Evolutionary conservation across 2,113 vertebrate species (phyloP), one percentile per base, ranked within the genome.

Genomic region (Mobula birostris): DNA sequence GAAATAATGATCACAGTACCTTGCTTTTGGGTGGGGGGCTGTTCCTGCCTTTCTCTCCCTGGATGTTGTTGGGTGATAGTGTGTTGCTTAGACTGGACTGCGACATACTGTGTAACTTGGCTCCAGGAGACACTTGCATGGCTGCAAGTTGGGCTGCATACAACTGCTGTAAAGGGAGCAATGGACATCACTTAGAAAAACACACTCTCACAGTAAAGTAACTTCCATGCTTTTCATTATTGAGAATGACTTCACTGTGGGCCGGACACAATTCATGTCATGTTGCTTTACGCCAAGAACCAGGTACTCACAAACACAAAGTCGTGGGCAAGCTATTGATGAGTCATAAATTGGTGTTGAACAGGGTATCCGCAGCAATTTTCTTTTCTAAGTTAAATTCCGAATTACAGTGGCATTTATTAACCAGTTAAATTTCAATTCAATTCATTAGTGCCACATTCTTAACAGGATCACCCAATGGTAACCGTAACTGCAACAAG

Each of bases 111-210:
- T 98, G 97, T 95, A 99, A 97, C 97, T 99, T 99, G 94, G 98
- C 97, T 97, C 98, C 98, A 0, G 98, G 98, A 95, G 99, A 99
- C 36, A 99, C 98, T 96, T 99, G 99, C 98, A 99, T 99, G 40
- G 98, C 98, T 92, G 99, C 99, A 95, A 99, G 97, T 95, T 99
- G 99, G 95, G 98, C 98, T 94, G 99, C 98, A 95, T 99, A 99
- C 95, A 99, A 97, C 97, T 99, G 99, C 98, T 99, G 95, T 95
- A 95, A 95, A 94, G 66, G 24, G 56, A 94, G 21, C 63, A 87
- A 83, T 66, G 40, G 8, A 68, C 24, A 56, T 36, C 29, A 36
- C 72, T 76, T 11, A 76, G 40, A 93, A 93, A 93, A 14, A 76
- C 40, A 29, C 21, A 24, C 15, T 72, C 11, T 27, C 58, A 32